Conservation (phyloP, 2,888 invertebrate genomes). For the Stenodera caucasica region DNA sequence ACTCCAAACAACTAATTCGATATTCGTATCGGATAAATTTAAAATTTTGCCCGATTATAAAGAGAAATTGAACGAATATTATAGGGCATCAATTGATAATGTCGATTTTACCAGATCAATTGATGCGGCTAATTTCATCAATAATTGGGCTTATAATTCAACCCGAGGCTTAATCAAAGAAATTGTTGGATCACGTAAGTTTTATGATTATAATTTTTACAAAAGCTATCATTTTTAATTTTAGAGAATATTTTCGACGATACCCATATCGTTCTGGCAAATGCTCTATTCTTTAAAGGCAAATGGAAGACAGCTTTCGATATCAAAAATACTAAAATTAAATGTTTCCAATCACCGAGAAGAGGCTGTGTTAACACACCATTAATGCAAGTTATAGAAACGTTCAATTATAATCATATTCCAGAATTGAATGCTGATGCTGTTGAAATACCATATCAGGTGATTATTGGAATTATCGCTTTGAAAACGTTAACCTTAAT, state of each 20-base stretch:
- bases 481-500: too few relatives aligned
- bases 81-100: slow-evolving; percentile 57
- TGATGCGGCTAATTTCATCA: slow-evolving; percentile 58
- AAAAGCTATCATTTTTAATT: too few relatives aligned
- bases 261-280: slow-evolving; percentile 71
- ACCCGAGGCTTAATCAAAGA: slow-evolving; percentile 61
- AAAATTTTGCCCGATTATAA: slow-evolving; percentile 56
- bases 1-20: slow-evolving; percentile 57
- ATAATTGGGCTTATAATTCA: slow-evolving; percentile 62
- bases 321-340: slow-evolving; percentile 55
- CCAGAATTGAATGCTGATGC: slow-evolving; percentile 68
- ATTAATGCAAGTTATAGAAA: slow-evolving; percentile 70
- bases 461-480: too few relatives aligned
- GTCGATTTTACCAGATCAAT: slow-evolving; percentile 59
- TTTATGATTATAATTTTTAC: too few relatives aligned
- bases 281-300: slow-evolving; percentile 79
- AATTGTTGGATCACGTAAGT: slow-evolving; percentile 32
- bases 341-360: slow-evolving; percentile 67
- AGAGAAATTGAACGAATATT: slow-evolving; percentile 55
- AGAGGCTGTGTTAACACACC: slow-evolving; percentile 63
- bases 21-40: slow-evolving; percentile 57
- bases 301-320: slow-evolving; percentile 73
- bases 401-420: slow-evolving; percentile 64
- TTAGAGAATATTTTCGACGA: slow-evolving; percentile 57
- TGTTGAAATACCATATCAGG: slow-evolving; percentile 74